Base-by-base conservation (phyloP, 2,113 vertebrate genomes). In the Cryptotis parvus region DNA sequence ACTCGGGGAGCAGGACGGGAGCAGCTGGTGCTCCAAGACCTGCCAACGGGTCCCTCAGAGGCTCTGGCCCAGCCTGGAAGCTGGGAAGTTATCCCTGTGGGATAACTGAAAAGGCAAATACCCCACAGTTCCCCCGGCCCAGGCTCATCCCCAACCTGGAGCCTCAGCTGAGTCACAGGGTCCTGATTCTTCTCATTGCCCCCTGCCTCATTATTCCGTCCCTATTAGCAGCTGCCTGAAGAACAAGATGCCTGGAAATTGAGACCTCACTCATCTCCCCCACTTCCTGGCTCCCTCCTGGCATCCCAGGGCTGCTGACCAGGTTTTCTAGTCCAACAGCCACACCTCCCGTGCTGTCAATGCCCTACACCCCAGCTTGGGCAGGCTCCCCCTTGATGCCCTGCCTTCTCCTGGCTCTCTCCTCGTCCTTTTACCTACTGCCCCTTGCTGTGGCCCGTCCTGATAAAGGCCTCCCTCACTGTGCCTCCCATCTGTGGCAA, bases 351-450 rank as follows among this genome's bases (percentile, higher is more conserved):
- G 43, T 75, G 20, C 4, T 26, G 27, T 49, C 37, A 5, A 6
- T 9, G 11, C 58, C 49, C 10, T 9, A 18, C 6, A 52, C 22
- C 31, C 15, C 22, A 81, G 0, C 69, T 24, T 78, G 7, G 1
- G 20, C 26, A 9, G 43, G 22, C 31, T 52, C 2, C 15, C 70
- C 20, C 29, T 43, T 9, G 6, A 55, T 12, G 31, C 76, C 22
- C 35, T 39, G 6, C 41, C 39, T 11, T 45, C 66, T 70, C 26
- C 1, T 3, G 3, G 26, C 2, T 69, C 35, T 24, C 9, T 55
- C 18, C 1, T 0, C 15, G 22, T 4, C 33, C 43, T 58, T n/a
- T 24, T 14, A 43, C 43, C 33, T 78, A 69, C 39, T 1, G 0
- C 11, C 39, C 9, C 68, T 15, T 41, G n/a, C 41, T 45, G 52